Evolutionary conservation across 2,797 vertebrate genomes (phyloP), one percentile per base, ranked within the genome.

Genomic region (Psittacula derbiana): DNA sequence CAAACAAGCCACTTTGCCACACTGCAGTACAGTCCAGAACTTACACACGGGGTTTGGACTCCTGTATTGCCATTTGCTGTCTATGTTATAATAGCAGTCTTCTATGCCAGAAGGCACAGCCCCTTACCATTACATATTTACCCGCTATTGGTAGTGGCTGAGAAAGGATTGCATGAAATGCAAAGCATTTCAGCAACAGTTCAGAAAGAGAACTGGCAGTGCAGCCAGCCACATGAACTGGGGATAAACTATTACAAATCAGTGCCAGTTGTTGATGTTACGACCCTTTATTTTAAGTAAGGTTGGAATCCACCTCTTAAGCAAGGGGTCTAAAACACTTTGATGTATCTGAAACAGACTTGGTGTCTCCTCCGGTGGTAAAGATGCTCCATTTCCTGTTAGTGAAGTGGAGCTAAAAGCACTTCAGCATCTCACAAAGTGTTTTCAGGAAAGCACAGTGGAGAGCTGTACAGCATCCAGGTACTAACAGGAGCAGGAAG

Each of bases 281-380:
- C 11, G 64, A 66, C 33, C 53, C 58, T 94, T 85, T 87, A 64
- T 92, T 96, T 95, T 81, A 93, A 92, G 57, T 46, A 89, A 93
- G 82, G 55, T 66, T 60, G 50, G 46, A 66, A 78, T 50, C 36
- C 44, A 41, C 40, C n/a, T 80, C 43, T 88, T 74, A 44, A 55
- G 43, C 49, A 57, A 76, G 15, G 7, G 4, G 3, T 53, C 33
- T 62, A 41, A 76, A 88, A 33, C 46, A 65, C 33, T 49, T 8
- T 7, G 40, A 31, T 73, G 52, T 4, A 4, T n/a, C 83, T 73
- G 50, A 83, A 90, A 36, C n/a, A 40, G 55, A 46, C 47, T 57
- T 46, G 0, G 1, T 44, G 30, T 57, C 31, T 52, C 44, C 53
- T 72, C 33, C 14, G 16, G 25, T 8, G 69, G 41, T 10, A 53